Percentiles rank a stretch among this genome's conserved stretches.
Evolutionary conservation across 2,113 vertebrate species (phyloP).

Genomic region (Peromyscus maniculatus): DNA sequence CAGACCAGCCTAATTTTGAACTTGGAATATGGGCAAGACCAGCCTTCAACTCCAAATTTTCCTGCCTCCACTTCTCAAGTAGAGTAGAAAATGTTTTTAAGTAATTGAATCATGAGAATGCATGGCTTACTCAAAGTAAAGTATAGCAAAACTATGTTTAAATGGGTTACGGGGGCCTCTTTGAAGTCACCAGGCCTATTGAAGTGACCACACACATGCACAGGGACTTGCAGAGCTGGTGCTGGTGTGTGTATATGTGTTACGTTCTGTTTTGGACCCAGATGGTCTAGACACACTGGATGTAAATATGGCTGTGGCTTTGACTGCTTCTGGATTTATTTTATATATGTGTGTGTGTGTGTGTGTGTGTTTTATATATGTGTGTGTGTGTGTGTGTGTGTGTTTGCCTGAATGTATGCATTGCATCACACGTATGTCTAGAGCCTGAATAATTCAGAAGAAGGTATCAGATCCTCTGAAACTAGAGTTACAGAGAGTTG

Average conservation of each 20-base stretch:
- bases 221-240: background rate
- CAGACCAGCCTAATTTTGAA: background rate
- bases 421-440: background rate
- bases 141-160: background rate
- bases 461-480: background rate
- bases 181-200: background rate
- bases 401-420: conserved; percentile 9
- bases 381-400: too few species aligned
- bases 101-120: background rate
- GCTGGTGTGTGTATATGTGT: background rate
- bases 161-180: background rate
- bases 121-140: background rate
- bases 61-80: background rate
- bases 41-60: background rate
- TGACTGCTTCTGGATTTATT: background rate
- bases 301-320: background rate
- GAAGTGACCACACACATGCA: background rate
- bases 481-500: background rate
- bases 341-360: background rate
- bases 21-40: background rate
- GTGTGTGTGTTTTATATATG: too few species aligned
- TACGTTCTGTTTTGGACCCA: background rate
- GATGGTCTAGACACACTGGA: background rate
- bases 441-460: background rate
- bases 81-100: background rate